Base-by-base conservation (phyloP, 2,113 vertebrate genomes). In the Macroglossus sobrinus region DNA sequence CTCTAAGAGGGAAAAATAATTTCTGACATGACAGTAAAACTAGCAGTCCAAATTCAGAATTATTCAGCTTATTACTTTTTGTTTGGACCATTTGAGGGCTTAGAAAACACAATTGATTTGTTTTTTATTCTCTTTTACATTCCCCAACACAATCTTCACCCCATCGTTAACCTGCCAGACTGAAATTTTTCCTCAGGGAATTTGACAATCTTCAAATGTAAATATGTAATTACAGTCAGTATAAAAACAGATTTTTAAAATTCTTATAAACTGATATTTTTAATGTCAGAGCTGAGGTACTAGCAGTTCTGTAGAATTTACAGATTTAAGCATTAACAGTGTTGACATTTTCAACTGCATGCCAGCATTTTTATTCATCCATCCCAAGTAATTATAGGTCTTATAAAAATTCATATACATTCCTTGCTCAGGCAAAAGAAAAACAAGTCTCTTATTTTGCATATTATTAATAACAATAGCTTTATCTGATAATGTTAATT, bases 301-400 rank as follows among this genome's bases (percentile, higher is more conserved):
- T 69, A 68, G 22, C 61, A 61, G 30, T 84, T 95, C 64, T 94
- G 35, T 47, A 86, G 12, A 93, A 86, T 72, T 63, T 91, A 84
- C 57, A 94, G 53, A 89, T 76, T 72, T 75, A 53, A 69, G 55
- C 78, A 40, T 90, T 95, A 74, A 95, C 26, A 24, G 19, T 72
- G 24, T 38, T 87, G 63, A 95, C 64, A 80, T 84, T 91, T 92
- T 90, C 50, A 72, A 76, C 13, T 26, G 3, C 26, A 45, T 66
- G 21, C 71, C 35, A 84, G n/a, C 55, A 68, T 85, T 94, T 97
- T 82, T 75, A 84, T 69, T 92, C 74, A 75, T 80, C 22, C 24
- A 94, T 40, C 8, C 43, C 84, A 53, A 75, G 43, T 89, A 80
- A 94, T 93, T 96, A 68, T 24, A 88, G 12, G 11, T 47, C 90